Evolutionary conservation across 2,797 vertebrate species (phyloP).

Genomic region (Sorex maritimensis): DNA sequence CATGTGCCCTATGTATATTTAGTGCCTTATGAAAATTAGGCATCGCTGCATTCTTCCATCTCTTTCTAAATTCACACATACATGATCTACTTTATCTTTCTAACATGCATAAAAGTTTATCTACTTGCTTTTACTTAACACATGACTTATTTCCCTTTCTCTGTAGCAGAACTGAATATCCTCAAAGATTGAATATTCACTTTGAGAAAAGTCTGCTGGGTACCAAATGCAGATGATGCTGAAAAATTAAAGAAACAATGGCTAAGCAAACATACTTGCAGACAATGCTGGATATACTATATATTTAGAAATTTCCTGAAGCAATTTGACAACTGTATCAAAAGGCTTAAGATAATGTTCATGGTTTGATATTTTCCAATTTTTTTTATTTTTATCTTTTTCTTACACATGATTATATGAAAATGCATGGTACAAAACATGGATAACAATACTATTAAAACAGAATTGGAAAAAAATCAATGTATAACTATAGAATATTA

Average conservation of each 20-base stretch:
- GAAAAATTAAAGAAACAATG: neutral
- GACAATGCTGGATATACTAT: neutral
- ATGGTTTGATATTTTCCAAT: neutral
- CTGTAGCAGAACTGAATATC: neutral
- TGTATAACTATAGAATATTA: neutral
- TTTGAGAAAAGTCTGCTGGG: neutral
- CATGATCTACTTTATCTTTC: constrained; percentile 10
- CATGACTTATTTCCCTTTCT: neutral
- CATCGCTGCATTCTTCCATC: neutral
- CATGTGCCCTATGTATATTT: too few species aligned
- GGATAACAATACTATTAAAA: neutral
- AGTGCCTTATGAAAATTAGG: neutral
- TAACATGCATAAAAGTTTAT: neutral
- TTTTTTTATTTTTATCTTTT: neutral
- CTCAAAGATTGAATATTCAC: neutral
- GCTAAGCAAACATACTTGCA: neutral
- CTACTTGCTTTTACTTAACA: neutral
- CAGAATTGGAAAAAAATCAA: neutral
- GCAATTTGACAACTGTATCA: neutral
- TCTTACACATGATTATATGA: neutral
- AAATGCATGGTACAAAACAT: neutral
- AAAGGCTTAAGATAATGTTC: neutral
- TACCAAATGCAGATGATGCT: neutral
- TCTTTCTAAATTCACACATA: neutral
- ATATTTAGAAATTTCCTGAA: constrained; percentile 1